These are phyloP conservation scores for Siphlonurus alternatus DNA, from an alignment of 2,888 invertebrate species.

Conservation along the genomic window DNA sequence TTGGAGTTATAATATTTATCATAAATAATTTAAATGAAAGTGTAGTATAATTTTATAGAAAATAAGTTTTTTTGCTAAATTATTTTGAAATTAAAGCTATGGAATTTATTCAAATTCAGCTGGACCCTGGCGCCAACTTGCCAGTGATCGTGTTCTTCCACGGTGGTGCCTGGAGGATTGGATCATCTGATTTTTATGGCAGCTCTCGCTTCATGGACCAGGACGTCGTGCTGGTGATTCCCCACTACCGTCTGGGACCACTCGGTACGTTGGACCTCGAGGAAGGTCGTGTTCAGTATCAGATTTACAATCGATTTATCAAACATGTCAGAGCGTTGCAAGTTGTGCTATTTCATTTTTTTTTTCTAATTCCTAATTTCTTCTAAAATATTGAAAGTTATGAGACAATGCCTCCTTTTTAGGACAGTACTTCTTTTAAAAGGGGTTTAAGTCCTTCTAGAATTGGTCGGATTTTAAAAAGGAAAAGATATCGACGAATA, in stretches of 20 bases:
- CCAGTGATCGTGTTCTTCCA: constrained; percentile 20
- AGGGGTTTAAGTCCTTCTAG: too few relatives aligned
- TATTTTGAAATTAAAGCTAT: background rate
- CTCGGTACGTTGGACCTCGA: constrained; percentile 28
- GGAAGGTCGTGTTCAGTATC: too few relatives aligned
- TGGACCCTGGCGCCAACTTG: background rate
- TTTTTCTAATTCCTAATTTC: too few relatives aligned
- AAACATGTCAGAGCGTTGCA: too few relatives aligned
- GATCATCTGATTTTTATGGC: constrained; percentile 23
- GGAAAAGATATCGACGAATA: too few relatives aligned
- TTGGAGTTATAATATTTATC: background rate
- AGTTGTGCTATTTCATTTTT: too few relatives aligned
- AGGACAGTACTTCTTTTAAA: too few relatives aligned
- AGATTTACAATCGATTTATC: too few relatives aligned
- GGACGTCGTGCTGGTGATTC: constrained; percentile 31
- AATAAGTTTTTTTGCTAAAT: background rate
- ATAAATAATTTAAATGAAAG: too few relatives aligned
- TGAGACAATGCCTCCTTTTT: too few relatives aligned
- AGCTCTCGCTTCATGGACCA: constrained; percentile 22
- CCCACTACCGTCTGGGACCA: constrained; percentile 33
- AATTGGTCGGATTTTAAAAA: too few relatives aligned
- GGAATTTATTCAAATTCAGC: background rate
- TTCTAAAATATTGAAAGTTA: too few relatives aligned
- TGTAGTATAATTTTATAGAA: background rate
- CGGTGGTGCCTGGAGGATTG: constrained; percentile 24